Evolutionary conservation across 2,888 invertebrate species (phyloP).

Genomic region (Dusona sp.): DNA sequence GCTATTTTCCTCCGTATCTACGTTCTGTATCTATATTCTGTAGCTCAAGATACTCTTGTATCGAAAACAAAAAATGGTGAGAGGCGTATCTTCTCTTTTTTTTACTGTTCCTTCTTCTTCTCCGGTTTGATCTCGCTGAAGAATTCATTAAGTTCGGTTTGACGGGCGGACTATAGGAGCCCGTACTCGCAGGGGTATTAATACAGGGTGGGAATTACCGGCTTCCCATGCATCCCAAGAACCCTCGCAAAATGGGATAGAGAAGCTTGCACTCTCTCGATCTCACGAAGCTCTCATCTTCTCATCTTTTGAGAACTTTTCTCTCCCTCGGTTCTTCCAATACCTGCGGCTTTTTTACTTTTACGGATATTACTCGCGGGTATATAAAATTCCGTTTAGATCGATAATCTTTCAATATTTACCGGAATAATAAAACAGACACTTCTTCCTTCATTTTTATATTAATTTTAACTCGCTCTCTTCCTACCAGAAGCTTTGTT

Average conservation of each 20-base stretch:
- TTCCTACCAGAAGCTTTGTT: not conserved
- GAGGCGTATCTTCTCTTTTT: conserved; percentile 19
- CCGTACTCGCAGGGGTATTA: conserved; percentile 79
- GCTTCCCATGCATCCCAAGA: conserved; percentile 80
- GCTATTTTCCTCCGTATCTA: not conserved
- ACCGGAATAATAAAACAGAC: conserved; percentile 51
- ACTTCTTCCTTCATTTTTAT: conserved; percentile 29
- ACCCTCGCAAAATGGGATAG: conserved; percentile 30
- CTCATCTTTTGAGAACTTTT: conserved; percentile 63
- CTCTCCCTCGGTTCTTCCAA: conserved; percentile 50
- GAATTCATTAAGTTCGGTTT: conserved; percentile 84
- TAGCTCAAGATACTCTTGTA: conserved; percentile 68
- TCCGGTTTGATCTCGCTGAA: conserved; percentile 83
- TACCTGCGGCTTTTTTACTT: conserved; percentile 62
- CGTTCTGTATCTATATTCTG: conserved; percentile 7
- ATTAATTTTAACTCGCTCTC: conserved; percentile 38
- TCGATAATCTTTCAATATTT: conserved; percentile 65
- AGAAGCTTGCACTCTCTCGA: conserved; percentile 62
- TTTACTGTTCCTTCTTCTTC: conserved; percentile 25
- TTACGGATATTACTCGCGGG: conserved; percentile 40
- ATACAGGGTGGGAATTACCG: conserved; percentile 82
- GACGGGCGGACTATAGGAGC: conserved; percentile 69
- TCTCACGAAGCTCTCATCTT: conserved; percentile 63
- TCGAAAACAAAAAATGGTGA: conserved; percentile 59
- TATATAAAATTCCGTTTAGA: conserved; percentile 34